Conservation (phyloP, 2,888 invertebrate species). For the Halictus quadricinctus region DNA sequence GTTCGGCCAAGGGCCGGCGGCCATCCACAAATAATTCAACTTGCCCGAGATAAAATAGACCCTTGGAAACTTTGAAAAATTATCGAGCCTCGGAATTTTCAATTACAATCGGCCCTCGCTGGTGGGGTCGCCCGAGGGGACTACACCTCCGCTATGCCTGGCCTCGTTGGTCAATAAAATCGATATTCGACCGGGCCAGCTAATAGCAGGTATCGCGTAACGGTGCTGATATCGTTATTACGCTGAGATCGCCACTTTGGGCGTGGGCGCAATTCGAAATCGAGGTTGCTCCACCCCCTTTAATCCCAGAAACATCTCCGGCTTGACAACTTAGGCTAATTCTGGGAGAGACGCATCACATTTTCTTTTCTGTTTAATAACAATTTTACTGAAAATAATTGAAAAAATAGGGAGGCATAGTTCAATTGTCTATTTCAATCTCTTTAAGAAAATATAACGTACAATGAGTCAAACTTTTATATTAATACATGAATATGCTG, state of each 20-base stretch:
- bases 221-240: slow-evolving; percentile 69
- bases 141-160: slow-evolving; percentile 36
- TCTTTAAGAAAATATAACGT: too few relatives aligned
- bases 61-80: slow-evolving; percentile 48
- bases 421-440: too few relatives aligned
- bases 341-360: too few relatives aligned
- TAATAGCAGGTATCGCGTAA: slow-evolving; percentile 69
- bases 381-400: too few relatives aligned
- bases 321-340: neutral
- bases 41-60: neutral
- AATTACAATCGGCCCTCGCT: slow-evolving; percentile 10
- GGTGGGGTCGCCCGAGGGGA: slow-evolving; percentile 25
- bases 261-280: slow-evolving; percentile 56
- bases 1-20: neutral
- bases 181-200: slow-evolving; percentile 61
- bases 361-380: too few relatives aligned
- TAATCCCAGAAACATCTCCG: neutral
- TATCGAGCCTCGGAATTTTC: slow-evolving; percentile 39
- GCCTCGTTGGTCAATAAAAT: slow-evolving; percentile 57
- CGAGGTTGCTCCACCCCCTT: neutral
- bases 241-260: slow-evolving; percentile 66
- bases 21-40: slow-evolving; percentile 41
- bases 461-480: too few relatives aligned
- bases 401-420: too few relatives aligned
- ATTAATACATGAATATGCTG: too few relatives aligned